phyloP scores from a whole-genome alignment of 1,140 invertebrate species.

The Coelopa frigida region DNA sequence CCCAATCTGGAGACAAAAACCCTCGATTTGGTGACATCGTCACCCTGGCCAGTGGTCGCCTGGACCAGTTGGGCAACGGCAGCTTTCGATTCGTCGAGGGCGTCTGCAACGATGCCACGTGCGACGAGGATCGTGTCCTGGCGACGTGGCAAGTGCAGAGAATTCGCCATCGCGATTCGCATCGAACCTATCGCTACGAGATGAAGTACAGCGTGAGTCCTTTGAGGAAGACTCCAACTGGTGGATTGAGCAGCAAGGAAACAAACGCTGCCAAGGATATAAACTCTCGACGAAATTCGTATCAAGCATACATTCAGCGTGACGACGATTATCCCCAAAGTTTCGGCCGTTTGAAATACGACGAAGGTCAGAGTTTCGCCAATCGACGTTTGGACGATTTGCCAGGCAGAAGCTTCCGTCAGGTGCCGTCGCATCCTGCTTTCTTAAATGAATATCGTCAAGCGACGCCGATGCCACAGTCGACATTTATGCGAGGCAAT shows the following conservation, averaged over 20 bases:
- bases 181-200: slow-evolving; percentile 52
- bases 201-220: slow-evolving; percentile 57
- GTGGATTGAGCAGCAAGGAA: slow-evolving; percentile 2
- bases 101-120: slow-evolving; percentile 8
- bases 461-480: slow-evolving; percentile 21
- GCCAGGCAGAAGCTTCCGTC: slow-evolving; percentile 5
- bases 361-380: slow-evolving; percentile 20
- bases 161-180: slow-evolving; percentile 52
- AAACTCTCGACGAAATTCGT: background rate
- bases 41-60: slow-evolving; percentile 52
- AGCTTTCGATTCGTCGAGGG: slow-evolving; percentile 52
- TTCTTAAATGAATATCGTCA: background rate
- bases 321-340: slow-evolving; percentile 39
- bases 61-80: slow-evolving; percentile 46
- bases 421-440: background rate
- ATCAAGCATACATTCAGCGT: slow-evolving; percentile 34
- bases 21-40: slow-evolving; percentile 53
- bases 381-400: slow-evolving; percentile 28
- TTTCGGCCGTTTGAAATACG: slow-evolving; percentile 26
- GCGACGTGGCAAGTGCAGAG: slow-evolving; percentile 58
- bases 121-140: slow-evolving; percentile 45
- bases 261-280: slow-evolving; percentile 7
- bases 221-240: slow-evolving; percentile 9
- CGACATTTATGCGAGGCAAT: slow-evolving; percentile 30
- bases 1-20: slow-evolving; percentile 40